These are phyloP conservation scores for Operophtera brumata DNA, from an alignment of 2,888 invertebrate species.

Conservation along the genomic window DNA sequence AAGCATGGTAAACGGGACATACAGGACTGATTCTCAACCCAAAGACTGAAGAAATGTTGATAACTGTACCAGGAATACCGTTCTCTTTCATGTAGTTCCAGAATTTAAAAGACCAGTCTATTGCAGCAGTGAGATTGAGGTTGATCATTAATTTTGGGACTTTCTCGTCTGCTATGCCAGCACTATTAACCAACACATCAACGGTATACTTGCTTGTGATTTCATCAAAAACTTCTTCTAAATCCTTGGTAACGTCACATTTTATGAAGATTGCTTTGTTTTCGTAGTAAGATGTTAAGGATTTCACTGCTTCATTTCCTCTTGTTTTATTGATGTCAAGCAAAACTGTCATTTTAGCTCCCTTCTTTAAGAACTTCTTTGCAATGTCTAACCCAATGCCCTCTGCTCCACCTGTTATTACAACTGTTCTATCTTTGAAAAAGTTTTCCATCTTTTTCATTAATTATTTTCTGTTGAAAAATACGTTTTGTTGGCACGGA, in stretches of 20 bases:
- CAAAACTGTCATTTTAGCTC: constrained; percentile 46
- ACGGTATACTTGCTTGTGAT: constrained; percentile 49
- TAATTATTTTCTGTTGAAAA: not conserved
- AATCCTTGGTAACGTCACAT: constrained; percentile 74
- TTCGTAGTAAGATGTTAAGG: constrained; percentile 67
- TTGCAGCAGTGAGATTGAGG: constrained; percentile 55
- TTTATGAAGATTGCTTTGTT: constrained; percentile 68
- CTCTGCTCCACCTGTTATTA: constrained; percentile 76
- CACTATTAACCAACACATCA: constrained; percentile 67
- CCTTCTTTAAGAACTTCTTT: constrained; percentile 65
- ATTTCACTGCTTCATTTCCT: constrained; percentile 60
- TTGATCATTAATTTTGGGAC: constrained; percentile 44
- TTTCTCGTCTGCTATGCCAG: constrained; percentile 52
- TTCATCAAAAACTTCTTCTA: constrained; percentile 59
- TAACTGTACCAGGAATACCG: constrained; percentile 80
- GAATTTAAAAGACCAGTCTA: constrained; percentile 70
- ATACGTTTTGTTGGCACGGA: not conserved
- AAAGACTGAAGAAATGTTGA: constrained; percentile 83
- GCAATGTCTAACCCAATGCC: constrained; percentile 76
- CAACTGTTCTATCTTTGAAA: constrained; percentile 39
- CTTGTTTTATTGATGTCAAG: constrained; percentile 50
- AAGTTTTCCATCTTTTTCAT: constrained; percentile 28
- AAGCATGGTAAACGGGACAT: constrained; percentile 80
- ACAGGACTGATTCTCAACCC: constrained; percentile 74
- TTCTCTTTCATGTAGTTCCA: constrained; percentile 79